Evolutionary conservation across 2,888 invertebrate species (phyloP).

Genomic region (Mylabris sibirica): DNA sequence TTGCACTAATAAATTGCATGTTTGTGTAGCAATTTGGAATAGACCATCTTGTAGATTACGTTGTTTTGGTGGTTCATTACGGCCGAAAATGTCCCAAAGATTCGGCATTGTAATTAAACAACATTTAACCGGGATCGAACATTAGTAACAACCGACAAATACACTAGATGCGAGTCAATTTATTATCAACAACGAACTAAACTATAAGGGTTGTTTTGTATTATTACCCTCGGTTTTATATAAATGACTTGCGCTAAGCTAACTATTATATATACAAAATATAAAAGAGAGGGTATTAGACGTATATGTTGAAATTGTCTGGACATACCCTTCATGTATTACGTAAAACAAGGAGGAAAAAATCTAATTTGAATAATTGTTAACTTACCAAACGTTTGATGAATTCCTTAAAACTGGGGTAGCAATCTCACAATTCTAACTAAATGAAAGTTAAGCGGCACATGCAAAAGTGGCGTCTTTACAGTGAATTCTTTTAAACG

Average conservation of each 20-base stretch:
- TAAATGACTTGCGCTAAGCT: background rate
- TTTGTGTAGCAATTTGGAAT: constrained; percentile 80
- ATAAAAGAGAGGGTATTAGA: too few species aligned
- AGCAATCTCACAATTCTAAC: too few species aligned
- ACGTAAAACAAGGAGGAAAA: too few species aligned
- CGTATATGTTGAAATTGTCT: too few species aligned
- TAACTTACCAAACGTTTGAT: too few species aligned
- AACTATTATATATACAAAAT: too few species aligned
- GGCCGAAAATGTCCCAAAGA: constrained; percentile 68
- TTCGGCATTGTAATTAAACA: constrained; percentile 63
- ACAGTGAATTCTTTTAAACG: too few species aligned
- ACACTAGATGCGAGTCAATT: background rate
- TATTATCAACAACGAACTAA: background rate
- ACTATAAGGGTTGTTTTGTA: background rate
- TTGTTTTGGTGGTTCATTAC: constrained; percentile 62
- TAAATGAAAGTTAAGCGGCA: too few species aligned
- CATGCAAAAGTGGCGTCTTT: too few species aligned
- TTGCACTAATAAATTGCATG: constrained; percentile 79
- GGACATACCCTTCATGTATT: too few species aligned
- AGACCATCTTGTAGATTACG: constrained; percentile 77
- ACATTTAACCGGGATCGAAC: constrained; percentile 46
- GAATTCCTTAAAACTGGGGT: too few species aligned
- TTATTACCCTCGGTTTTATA: background rate
- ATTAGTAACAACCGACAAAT: constrained; percentile 32
- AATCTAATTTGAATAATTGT: too few species aligned